phyloP scores from a whole-genome alignment of 2,888 invertebrate species.

The Metopia argyrocephala region DNA sequence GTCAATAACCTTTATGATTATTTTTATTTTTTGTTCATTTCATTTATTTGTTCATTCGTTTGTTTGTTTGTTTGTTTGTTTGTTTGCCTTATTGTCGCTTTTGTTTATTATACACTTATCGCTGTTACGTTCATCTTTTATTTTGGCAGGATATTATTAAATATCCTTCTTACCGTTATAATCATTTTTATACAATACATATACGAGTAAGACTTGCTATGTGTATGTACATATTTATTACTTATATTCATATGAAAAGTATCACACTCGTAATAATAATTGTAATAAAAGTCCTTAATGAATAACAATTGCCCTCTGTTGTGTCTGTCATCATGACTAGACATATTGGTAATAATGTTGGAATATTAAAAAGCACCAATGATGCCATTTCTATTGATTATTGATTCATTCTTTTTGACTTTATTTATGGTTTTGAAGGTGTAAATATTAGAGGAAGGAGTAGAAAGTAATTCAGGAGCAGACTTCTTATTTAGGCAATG shows the following conservation, averaged over 20 bases:
- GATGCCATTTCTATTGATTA: conserved; percentile 58
- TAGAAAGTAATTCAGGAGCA: neutral
- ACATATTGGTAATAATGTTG: conserved; percentile 46
- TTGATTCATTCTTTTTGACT: neutral
- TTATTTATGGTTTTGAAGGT: conserved; percentile 24
- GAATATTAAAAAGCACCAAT: conserved; percentile 54
- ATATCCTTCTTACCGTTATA: conserved; percentile 17
- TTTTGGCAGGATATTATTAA: conserved; percentile 46
- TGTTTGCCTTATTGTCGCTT: conserved; percentile 14
- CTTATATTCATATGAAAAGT: conserved; percentile 4
- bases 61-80: neutral
- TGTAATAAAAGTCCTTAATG: conserved; percentile 54
- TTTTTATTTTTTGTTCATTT: neutral
- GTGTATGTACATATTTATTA: neutral
- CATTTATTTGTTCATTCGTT: neutral
- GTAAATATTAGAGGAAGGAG: conserved; percentile 8
- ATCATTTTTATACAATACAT: neutral
- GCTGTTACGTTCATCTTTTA: conserved; percentile 31
- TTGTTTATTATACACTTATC: conserved; percentile 59
- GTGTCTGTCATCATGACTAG: conserved; percentile 49
- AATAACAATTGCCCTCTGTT: conserved; percentile 59
- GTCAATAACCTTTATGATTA: conserved; percentile 46
- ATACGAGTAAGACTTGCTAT: neutral
- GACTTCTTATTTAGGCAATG: neutral
- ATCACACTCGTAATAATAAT: conserved; percentile 46